phyloP scores from a whole-genome alignment of 2,888 invertebrate genomes.

The Athalia rosae region DNA sequence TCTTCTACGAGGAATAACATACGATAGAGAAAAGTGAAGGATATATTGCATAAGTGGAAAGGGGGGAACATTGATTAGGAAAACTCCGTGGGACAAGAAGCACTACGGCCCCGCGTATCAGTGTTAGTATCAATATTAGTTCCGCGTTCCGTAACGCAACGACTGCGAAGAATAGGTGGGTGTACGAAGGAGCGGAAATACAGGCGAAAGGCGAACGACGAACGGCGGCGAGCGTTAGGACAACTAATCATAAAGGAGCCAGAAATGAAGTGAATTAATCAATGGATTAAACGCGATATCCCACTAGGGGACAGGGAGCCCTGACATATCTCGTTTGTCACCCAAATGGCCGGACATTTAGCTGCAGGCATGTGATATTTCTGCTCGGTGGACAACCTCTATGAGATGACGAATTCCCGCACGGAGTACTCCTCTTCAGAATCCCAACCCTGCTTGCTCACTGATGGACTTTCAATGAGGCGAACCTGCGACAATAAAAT shows the following conservation, averaged over 20 bases:
- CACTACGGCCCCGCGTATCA: constrained; percentile 1
- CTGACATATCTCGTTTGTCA: constrained; percentile 72
- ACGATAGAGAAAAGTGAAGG: constrained; percentile 56
- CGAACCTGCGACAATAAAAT: constrained; percentile 34
- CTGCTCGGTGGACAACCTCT: constrained; percentile 65
- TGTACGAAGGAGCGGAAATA: background rate
- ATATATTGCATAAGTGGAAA: background rate
- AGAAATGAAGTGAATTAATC: constrained; percentile 70
- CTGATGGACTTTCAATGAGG: constrained; percentile 40
- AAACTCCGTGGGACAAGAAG: constrained; percentile 37
- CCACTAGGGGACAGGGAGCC: constrained; percentile 52
- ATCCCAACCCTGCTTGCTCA: background rate
- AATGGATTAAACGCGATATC: constrained; percentile 67
- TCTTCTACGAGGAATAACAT: constrained; percentile 42
- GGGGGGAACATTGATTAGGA: constrained; percentile 36
- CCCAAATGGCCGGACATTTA: constrained; percentile 71
- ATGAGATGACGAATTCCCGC: constrained; percentile 65
- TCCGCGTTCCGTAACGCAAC: constrained; percentile 1
- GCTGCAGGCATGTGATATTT: constrained; percentile 57
- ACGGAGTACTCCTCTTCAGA: background rate
- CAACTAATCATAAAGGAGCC: constrained; percentile 69
- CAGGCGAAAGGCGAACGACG: constrained; percentile 15
- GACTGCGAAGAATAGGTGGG: background rate
- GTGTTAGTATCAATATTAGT: constrained; percentile 29
- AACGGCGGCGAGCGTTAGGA: constrained; percentile 13